Percentiles rank a stretch among this genome's conserved stretches.
phyloP scores from a whole-genome alignment of 2,888 invertebrate species.

The Actias luna region DNA sequence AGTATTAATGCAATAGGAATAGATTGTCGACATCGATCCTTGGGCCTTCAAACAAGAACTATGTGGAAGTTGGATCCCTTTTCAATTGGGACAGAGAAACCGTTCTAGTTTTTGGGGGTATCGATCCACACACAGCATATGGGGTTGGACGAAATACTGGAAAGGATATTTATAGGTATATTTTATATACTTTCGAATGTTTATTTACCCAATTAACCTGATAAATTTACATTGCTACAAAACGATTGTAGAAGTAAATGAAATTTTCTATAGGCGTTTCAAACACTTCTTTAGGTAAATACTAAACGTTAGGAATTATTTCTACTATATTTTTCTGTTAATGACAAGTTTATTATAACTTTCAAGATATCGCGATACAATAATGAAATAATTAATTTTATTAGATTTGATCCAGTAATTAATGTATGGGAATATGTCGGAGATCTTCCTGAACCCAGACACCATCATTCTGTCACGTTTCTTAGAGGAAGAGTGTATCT shows the following conservation, averaged over 20 bases:
- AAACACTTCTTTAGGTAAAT: no score
- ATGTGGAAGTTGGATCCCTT: slow-evolving; percentile 74
- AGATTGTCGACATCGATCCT: slow-evolving; percentile 68
- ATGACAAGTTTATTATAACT: background rate
- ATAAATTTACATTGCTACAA: background rate
- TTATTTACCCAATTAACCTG: background rate
- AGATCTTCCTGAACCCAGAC: slow-evolving; percentile 85
- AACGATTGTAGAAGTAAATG: background rate
- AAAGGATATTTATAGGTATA: slow-evolving; percentile 80
- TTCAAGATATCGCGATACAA: background rate
- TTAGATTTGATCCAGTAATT: slow-evolving; percentile 79
- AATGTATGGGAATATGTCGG: slow-evolving; percentile 86
- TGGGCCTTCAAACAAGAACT: slow-evolving; percentile 73
- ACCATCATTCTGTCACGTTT: slow-evolving; percentile 85
- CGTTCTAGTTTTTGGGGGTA: slow-evolving; percentile 86
- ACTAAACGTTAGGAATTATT: no score
- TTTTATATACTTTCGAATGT: background rate
- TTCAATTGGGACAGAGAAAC: slow-evolving; percentile 83
- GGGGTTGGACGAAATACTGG: slow-evolving; percentile 82
- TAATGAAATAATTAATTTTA: background rate
- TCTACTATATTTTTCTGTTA: background rate
- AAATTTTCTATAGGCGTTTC: background rate
- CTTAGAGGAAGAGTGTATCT: slow-evolving; percentile 85
- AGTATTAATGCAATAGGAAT: slow-evolving; percentile 49
- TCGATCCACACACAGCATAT: slow-evolving; percentile 83